Conservation (phyloP, 2,888 invertebrate species). For the Tiphia femorata region DNA sequence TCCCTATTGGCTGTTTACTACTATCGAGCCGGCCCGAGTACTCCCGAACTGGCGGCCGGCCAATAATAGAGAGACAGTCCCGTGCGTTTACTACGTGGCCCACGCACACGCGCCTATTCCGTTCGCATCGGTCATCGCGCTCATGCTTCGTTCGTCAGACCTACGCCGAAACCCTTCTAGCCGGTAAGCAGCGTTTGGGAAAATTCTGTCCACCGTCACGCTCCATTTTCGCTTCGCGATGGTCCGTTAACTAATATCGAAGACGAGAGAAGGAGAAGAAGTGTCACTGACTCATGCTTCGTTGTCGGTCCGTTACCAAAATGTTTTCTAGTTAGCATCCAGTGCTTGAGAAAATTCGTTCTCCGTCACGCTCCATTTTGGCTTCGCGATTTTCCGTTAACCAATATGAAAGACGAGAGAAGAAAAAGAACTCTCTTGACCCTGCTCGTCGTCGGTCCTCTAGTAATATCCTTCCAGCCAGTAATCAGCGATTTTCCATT, state of each 20-base stretch:
- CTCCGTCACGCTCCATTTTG: neutral
- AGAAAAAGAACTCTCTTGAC: no score
- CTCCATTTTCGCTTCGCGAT: neutral
- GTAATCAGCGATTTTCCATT: no score
- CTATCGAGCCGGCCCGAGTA: conserved; percentile 28
- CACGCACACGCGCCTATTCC: conserved; percentile 27
- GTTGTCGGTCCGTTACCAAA: no score
- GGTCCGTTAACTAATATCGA: neutral
- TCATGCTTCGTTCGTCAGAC: neutral
- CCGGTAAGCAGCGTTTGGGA: no score
- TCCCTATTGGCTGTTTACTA: conserved; percentile 46
- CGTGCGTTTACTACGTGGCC: no score
- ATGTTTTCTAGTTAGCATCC: no score
- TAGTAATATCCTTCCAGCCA: no score
- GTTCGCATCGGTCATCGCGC: conserved; percentile 19
- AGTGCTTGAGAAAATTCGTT: no score
- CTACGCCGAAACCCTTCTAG: neutral
- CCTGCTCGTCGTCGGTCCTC: no score
- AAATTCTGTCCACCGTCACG: neutral
- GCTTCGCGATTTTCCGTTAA: neutral
- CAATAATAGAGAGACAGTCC: no score
- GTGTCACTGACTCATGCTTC: no score
- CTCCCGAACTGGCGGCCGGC: conserved; percentile 40
- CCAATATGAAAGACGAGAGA: neutral
- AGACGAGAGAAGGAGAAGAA: no score